Evolutionary conservation across 2,888 invertebrate genomes (phyloP).

Genomic region (Melikaiella ostensackeni): DNA sequence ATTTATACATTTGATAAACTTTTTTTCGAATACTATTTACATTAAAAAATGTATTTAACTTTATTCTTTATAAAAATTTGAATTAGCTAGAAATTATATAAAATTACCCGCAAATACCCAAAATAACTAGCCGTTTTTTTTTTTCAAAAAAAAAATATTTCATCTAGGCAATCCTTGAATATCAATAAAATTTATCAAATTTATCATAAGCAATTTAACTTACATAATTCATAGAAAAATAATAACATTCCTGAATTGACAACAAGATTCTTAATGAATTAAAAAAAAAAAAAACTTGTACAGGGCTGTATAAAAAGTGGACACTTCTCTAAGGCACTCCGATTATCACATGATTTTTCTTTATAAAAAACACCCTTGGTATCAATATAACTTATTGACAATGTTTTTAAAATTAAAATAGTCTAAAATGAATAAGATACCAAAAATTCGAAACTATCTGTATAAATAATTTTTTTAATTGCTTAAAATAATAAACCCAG

Average conservation of each 20-base stretch:
- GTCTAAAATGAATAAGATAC: not conserved
- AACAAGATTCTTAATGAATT: not conserved
- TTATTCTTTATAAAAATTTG: not conserved
- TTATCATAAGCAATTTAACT: not conserved
- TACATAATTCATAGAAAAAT: not conserved
- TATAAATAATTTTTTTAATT: not conserved
- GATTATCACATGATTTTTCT: not conserved
- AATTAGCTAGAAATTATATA: not conserved
- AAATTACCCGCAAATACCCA: not conserved
- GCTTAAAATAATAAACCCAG: not conserved
- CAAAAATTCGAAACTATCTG: not conserved
- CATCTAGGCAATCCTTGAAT: not conserved
- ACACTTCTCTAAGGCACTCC: not conserved
- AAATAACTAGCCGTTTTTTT: not conserved
- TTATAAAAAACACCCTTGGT: not conserved
- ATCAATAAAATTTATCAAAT: not conserved
- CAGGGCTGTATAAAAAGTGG: not conserved
- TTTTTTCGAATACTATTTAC: too few species aligned
- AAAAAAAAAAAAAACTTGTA: not conserved
- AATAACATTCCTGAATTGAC: not conserved
- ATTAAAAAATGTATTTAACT: not conserved
- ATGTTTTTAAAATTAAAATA: not conserved
- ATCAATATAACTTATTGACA: not conserved
- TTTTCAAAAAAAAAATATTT: not conserved
- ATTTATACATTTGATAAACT: too few species aligned